Percentiles rank a stretch among this genome's conserved stretches.
phyloP scores from a whole-genome alignment of 1,140 invertebrate species.

The Trachymyrmex cornetzi region DNA sequence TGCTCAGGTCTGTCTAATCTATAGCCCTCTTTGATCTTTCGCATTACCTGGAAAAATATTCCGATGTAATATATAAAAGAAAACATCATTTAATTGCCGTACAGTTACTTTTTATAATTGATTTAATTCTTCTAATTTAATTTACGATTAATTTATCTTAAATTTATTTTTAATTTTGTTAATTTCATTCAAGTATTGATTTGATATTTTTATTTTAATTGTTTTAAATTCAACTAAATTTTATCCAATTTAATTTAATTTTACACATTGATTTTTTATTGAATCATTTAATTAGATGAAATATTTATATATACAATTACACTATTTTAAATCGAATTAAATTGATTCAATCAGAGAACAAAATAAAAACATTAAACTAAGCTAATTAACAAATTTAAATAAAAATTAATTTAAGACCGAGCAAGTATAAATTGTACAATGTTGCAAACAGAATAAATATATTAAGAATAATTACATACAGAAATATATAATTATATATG shows the following conservation, averaged over 20 bases:
- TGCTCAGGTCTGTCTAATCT: conserved; percentile 96
- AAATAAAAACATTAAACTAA: background rate
- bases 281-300: background rate
- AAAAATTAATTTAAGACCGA: too few species aligned
- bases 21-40: conserved; percentile 90
- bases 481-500: too few species aligned
- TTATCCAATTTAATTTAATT: background rate
- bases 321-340: background rate
- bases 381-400: background rate
- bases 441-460: too few species aligned
- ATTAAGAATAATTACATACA: too few species aligned
- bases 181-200: background rate
- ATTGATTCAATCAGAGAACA: background rate
- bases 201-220: background rate
- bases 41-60: conserved; percentile 87
- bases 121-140: background rate
- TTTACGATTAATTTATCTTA: background rate
- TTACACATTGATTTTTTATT: background rate
- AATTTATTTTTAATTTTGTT: background rate
- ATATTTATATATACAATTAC: background rate
- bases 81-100: background rate
- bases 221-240: background rate
- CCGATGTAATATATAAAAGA: background rate
- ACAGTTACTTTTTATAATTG: background rate
- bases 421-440: too few species aligned